Conservation (phyloP, 2,888 invertebrate genomes). For the Leucoma salicis region DNA sequence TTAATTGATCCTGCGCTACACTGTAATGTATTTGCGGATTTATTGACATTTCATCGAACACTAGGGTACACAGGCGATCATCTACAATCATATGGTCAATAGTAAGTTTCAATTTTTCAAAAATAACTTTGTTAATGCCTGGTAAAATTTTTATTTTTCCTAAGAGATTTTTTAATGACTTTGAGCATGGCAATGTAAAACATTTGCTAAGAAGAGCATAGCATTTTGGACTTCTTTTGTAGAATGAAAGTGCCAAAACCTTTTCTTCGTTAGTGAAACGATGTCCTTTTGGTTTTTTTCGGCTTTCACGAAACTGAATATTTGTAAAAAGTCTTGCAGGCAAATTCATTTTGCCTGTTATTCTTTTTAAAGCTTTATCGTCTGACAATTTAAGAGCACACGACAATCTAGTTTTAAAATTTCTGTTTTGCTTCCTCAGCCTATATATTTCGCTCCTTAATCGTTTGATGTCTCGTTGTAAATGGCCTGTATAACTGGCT, state of each 20-base stretch:
- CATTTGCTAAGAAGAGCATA: constrained; percentile 4
- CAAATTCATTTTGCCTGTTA: too few species aligned
- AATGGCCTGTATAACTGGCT: too few species aligned
- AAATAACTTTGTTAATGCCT: constrained; percentile 3
- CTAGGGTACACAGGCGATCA: constrained; percentile 23
- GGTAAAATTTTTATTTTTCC: constrained; percentile 3
- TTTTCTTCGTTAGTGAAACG: constrained; percentile 7
- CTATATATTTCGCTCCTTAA: too few species aligned
- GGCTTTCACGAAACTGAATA: constrained; percentile 3
- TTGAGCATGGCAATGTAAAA: constrained; percentile 11
- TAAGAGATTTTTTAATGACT: constrained; percentile 7
- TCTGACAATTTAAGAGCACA: too few species aligned
- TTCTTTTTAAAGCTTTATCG: too few species aligned
- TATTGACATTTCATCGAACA: constrained; percentile 36
- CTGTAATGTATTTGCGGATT: constrained; percentile 26
- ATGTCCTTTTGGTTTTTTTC: constrained; percentile 4
- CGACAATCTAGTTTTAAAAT: too few species aligned
- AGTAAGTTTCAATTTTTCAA: constrained; percentile 4
- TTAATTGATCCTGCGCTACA: constrained; percentile 25
- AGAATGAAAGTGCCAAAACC: constrained; percentile 1
- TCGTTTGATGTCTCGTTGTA: too few species aligned
- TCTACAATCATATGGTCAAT: neutral
- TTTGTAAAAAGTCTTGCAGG: neutral
- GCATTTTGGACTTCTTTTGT: constrained; percentile 9
- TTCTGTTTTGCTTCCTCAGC: too few species aligned